phyloP scores from a whole-genome alignment of 2,797 vertebrate species.

The Danio aesculapii region DNA sequence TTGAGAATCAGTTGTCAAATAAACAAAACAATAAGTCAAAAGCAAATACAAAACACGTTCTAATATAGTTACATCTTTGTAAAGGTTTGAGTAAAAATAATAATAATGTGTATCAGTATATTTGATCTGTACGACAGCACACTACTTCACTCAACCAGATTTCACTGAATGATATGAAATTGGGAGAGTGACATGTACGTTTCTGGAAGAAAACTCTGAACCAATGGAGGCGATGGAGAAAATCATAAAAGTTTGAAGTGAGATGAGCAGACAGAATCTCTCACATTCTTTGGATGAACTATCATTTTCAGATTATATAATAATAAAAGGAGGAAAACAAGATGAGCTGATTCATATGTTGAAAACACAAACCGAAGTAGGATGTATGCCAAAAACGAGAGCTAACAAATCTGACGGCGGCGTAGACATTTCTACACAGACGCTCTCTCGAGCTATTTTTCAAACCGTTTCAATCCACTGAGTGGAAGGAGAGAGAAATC shows the following conservation, averaged over 20 bases:
- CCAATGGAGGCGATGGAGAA: background rate
- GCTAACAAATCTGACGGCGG: conserved; percentile 2
- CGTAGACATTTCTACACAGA: conserved; percentile 22
- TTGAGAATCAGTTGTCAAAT: no score
- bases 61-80: no score
- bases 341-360: conserved; percentile 1
- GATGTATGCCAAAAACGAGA: background rate
- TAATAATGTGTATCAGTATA: no score
- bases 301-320: background rate
- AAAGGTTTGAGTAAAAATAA: no score
- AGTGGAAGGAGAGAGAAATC: conserved; percentile 23
- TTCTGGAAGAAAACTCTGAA: no score
- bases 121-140: no score
- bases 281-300: background rate
- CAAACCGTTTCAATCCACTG: conserved; percentile 8
- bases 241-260: background rate
- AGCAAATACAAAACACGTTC: no score
- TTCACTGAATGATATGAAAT: no score
- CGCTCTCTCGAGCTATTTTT: conserved; percentile 14
- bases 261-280: background rate
- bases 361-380: background rate
- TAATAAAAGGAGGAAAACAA: background rate
- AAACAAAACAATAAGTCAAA: no score
- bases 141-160: no score
- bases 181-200: no score